phyloP scores from a whole-genome alignment of 2,797 vertebrate species.

The Microctenopoma stevenorrisi region DNA sequence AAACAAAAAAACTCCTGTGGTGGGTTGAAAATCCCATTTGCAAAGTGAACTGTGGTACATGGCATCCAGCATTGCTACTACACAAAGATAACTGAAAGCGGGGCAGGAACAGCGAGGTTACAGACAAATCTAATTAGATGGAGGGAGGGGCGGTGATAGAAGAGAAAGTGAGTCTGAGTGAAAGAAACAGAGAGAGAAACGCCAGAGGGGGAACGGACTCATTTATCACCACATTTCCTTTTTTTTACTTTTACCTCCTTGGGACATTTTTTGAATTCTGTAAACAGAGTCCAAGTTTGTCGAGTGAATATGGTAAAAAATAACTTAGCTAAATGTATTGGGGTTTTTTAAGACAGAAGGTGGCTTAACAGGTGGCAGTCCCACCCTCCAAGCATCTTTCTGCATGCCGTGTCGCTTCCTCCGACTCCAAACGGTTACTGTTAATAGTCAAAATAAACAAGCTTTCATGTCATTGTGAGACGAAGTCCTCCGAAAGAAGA shows the following conservation, averaged over 20 bases:
- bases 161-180: constrained; percentile 32
- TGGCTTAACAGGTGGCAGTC: constrained; percentile 34
- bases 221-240: constrained; percentile 44
- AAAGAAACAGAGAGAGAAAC: constrained; percentile 27
- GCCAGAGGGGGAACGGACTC: constrained; percentile 49
- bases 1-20: constrained; percentile 36
- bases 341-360: constrained; percentile 43
- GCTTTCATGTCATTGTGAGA: constrained; percentile 58
- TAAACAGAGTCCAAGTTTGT: constrained; percentile 50
- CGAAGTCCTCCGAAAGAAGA: constrained; percentile 31
- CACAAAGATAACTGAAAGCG: constrained; percentile 67
- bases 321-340: constrained; percentile 21
- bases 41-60: constrained; percentile 52
- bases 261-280: constrained; percentile 44
- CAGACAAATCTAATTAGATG: constrained; percentile 74
- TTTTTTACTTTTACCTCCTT: constrained; percentile 44
- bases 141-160: constrained; percentile 55
- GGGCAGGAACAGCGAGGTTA: constrained; percentile 69
- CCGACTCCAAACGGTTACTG: constrained; percentile 50
- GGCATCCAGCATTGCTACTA: constrained; percentile 63
- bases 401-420: constrained; percentile 30
- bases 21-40: constrained; percentile 71
- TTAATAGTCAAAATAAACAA: constrained; percentile 47
- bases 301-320: constrained; percentile 30
- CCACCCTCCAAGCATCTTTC: constrained; percentile 25